These are phyloP conservation scores for Eulimnadia texana DNA, from an alignment of 1,140 invertebrate species.

Conservation along the genomic window DNA sequence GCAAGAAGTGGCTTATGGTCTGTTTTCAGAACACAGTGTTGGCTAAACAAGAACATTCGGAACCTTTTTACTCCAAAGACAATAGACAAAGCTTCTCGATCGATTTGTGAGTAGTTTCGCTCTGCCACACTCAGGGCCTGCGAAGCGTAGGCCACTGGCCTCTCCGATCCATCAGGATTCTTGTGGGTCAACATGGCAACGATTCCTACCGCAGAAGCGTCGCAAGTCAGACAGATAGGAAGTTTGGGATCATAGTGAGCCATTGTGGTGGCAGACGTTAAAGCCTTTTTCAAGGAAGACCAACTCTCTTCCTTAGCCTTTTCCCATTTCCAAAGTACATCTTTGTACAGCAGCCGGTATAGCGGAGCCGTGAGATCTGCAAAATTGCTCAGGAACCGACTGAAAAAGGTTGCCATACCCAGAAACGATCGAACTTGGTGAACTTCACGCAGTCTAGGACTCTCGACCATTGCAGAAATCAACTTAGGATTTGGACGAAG, in stretches of 20 bases:
- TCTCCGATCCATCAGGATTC: conserved; percentile 26
- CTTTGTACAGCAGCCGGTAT: background rate
- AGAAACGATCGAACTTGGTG: background rate
- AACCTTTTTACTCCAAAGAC: conserved; percentile 28
- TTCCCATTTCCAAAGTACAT: background rate
- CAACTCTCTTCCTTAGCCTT: background rate
- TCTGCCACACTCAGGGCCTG: conserved; percentile 19
- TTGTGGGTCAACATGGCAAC: conserved; percentile 32
- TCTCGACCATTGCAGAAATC: conserved; percentile 11
- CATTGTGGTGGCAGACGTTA: conserved; percentile 19
- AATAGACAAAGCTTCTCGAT: conserved; percentile 28
- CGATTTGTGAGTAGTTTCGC: conserved; percentile 27
- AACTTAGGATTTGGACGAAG: conserved; percentile 8
- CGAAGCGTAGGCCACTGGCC: conserved; percentile 34
- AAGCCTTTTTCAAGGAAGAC: background rate
- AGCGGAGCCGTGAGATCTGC: background rate
- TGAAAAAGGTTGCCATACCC: background rate
- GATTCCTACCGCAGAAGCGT: conserved; percentile 29
- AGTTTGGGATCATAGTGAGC: conserved; percentile 30
- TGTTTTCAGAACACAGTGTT: conserved; percentile 28
- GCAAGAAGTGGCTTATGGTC: conserved; percentile 28
- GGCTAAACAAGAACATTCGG: conserved; percentile 25
- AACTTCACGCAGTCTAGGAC: conserved; percentile 10
- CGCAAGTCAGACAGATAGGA: conserved; percentile 33
- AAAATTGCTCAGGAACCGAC: background rate